Conservation (phyloP, 2,797 vertebrate species). For the Cossypha niveicapilla region DNA sequence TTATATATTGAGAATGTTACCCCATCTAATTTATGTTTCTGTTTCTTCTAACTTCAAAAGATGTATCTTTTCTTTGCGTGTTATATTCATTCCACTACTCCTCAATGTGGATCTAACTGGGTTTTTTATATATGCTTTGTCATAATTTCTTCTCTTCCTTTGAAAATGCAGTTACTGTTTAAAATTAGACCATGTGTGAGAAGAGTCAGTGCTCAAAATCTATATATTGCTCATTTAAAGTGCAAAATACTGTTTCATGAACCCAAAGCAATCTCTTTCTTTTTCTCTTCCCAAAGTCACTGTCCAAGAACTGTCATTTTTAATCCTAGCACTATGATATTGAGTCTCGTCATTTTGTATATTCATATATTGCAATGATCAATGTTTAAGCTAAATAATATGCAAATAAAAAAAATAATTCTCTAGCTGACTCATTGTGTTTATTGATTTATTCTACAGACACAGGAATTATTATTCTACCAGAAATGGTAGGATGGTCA, state of each 20-base stretch:
- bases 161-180: slow-evolving; percentile 5
- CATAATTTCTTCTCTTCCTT: slow-evolving; percentile 28
- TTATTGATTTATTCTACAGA: neutral
- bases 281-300: neutral
- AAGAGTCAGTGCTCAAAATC: slow-evolving; percentile 29
- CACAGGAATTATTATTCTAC: neutral
- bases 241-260: slow-evolving; percentile 29
- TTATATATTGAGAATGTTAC: slow-evolving; percentile 1
- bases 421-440: neutral
- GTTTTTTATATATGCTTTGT: slow-evolving; percentile 8
- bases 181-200: slow-evolving; percentile 4
- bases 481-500: neutral
- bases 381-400: slow-evolving; percentile 17
- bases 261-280: neutral
- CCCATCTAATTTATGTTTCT: slow-evolving; percentile 9
- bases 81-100: slow-evolving; percentile 4
- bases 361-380: neutral
- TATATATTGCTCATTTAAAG: slow-evolving; percentile 39
- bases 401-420: neutral
- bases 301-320: neutral
- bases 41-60: slow-evolving; percentile 40
- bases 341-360: neutral
- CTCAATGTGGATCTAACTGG: neutral
- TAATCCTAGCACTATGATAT: neutral
- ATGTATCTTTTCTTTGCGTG: neutral